phyloP scores from a whole-genome alignment of 1,140 invertebrate genomes.

The Trichonephila clavipes region DNA sequence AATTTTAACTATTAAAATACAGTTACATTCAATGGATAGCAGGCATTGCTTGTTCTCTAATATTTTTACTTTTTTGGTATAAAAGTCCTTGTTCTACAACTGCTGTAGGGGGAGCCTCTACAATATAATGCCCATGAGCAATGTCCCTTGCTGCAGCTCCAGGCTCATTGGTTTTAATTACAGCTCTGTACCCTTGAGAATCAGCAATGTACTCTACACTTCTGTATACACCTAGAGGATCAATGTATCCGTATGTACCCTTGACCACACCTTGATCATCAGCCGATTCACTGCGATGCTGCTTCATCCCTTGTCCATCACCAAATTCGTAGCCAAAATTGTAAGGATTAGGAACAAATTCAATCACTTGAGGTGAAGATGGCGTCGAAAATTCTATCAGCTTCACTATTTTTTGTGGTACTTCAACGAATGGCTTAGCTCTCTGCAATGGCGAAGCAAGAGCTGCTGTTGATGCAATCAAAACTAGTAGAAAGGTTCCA shows the following conservation, averaged over 20 bases:
- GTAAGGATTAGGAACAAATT: conserved; percentile 60
- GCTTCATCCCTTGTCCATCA: conserved; percentile 73
- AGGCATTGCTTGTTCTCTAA: neutral
- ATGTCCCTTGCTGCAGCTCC: conserved; percentile 64
- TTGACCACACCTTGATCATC: conserved; percentile 63
- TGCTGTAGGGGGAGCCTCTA: neutral
- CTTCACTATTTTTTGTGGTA: neutral
- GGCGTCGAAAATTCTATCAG: conserved; percentile 7
- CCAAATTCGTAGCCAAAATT: conserved; percentile 73
- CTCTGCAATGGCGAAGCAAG: neutral
- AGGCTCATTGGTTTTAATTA: conserved; percentile 43
- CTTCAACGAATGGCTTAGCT: neutral
- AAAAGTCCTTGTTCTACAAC: conserved; percentile 1
- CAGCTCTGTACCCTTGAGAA: conserved; percentile 21
- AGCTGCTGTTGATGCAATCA: neutral
- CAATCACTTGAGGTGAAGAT: neutral
- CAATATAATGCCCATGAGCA: conserved; percentile 83
- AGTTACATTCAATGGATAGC: too few relatives aligned
- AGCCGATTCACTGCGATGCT: conserved; percentile 64
- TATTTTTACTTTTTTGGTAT: neutral
- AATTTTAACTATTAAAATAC: too few relatives aligned
- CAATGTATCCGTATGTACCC: conserved; percentile 60
- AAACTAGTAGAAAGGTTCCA: neutral
- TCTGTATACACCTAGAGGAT: conserved; percentile 39
- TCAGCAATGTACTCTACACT: conserved; percentile 52